Evolutionary conservation across 2,888 invertebrate genomes (phyloP), one percentile per base, ranked within the genome.

Genomic region (Tanytarsus gracilentus): DNA sequence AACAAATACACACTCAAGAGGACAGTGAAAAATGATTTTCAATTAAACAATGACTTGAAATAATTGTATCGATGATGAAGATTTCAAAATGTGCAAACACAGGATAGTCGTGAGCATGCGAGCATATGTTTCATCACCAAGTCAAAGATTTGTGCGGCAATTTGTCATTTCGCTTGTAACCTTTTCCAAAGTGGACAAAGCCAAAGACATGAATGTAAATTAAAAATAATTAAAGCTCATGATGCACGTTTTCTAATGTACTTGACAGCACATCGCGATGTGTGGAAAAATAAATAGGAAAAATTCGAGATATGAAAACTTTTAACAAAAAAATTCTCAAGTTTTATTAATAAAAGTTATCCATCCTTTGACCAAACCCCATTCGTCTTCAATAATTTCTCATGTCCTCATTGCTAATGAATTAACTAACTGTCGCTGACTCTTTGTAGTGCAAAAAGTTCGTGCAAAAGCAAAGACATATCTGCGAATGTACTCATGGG

Each of bases 1-100:
- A n/a, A n/a, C n/a, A n/a, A n/a, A n/a, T n/a, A n/a, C n/a, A n/a
- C n/a, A n/a, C n/a, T n/a, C n/a, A n/a, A n/a, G n/a, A n/a, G 5
- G 51, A 51, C 51, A 27, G 25, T 36, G 53, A 53, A 21, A 36
- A 33, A 53, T 53, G 3, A 36, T 33, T 33, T 53, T 53, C 53
- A 53, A 53, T 53, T 53, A 53, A 36, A 53, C 36, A 53, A 30
- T 51, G 51, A 51, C 51, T 51, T 25, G 29, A 53, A 53, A 53
- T 53, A 33, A 5, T 53, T 53, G 33, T 53, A 53, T 53, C 53
- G 36, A 53, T 51, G 18, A 51, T 33, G 30, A 33, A 33, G 33
- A 53, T 53, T 33, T n/a, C 29, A 4, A 27, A 33, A 33, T 5
- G 8, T 21, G 8, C 18, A n/a, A 5, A n/a, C 18, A n/a, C 14